Evolutionary conservation across 2,888 invertebrate species (phyloP), one percentile per base, ranked within the genome.

Genomic region (Mayetiola destructor): DNA sequence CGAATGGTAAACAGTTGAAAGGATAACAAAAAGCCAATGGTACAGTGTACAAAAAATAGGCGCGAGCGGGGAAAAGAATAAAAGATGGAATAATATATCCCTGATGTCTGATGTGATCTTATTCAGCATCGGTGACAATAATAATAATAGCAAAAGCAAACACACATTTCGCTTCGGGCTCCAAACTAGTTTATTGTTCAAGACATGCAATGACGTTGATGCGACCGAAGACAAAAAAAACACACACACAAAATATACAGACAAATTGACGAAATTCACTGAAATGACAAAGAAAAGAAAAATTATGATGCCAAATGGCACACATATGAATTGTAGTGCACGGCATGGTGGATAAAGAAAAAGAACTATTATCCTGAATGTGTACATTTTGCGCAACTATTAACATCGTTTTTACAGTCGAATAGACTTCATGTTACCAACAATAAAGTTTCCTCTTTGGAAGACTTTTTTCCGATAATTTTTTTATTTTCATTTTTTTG

Each of bases 91-190:
- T 48, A 48, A 48, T 48, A 48, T 48, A 48, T 48, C 48, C 48
- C 48, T 48, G 23, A 48, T 48, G 48, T 48, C 48, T 48, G 23
- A 48, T 48, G 48, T 48, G 48, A 48, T 48, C 27, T 48, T 16
- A 48, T 48, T 48, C 48, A 27, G 27, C 48, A 48, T 48, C 48
- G 27, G 48, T 48, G 48, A 48, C 48, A 48, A 48, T 48, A 48
- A 48, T 48, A 48, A 48, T 16, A 32, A 12, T 12, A 27, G 48
- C 27, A 27, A n/a, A n/a, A n/a, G n/a, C n/a, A n/a, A n/a, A n/a
- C n/a, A n/a, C n/a, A 48, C 48, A 48, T 48, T 48, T 16, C 48
- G 5, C 48, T 48, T 48, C 48, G 27, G 48, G 48, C 27, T n/a
- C 48, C 27, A 27, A 23, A 20, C n/a, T 14, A 12, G 48, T 23